Evolutionary conservation across 2,797 vertebrate species (phyloP).

Genomic region (Poeciliopsis turneri): DNA sequence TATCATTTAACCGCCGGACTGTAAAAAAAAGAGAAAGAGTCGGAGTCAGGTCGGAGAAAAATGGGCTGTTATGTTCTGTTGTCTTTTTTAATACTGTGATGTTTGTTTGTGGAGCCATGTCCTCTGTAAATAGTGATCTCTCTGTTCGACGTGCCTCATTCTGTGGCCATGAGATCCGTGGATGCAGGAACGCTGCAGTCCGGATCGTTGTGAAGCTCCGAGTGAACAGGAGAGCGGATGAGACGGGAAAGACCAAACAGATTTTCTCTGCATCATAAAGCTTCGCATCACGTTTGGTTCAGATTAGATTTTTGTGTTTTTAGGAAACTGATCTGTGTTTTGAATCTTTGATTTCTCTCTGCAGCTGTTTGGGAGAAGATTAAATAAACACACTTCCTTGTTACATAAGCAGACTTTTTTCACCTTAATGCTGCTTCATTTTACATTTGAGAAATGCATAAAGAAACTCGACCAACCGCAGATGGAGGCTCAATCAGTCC

Average conservation of each 20-base stretch:
- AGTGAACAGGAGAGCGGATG: background rate
- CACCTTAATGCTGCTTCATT: background rate
- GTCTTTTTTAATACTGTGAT: conserved; percentile 64
- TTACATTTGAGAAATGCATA: background rate
- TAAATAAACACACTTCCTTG: background rate
- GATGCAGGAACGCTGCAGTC: background rate
- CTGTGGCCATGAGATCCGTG: background rate
- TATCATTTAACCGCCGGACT: conserved; percentile 24
- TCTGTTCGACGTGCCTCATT: conserved; percentile 10
- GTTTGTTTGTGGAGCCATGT: conserved; percentile 55
- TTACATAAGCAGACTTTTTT: background rate
- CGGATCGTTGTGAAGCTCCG: background rate
- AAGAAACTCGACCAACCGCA: background rate
- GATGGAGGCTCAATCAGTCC: background rate
- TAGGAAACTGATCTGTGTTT: background rate
- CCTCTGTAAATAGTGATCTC: conserved; percentile 60
- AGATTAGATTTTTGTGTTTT: background rate
- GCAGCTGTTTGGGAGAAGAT: background rate
- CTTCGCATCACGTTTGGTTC: background rate
- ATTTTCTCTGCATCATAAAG: conserved; percentile 30
- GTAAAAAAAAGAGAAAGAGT: background rate
- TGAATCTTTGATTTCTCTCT: background rate
- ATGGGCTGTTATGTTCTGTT: conserved; percentile 5
- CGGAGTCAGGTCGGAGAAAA: background rate
- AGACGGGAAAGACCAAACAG: background rate